A percentile compares a stretch with the other conserved stretches of the same genome.
phyloP scores from a whole-genome alignment of 2,888 invertebrate species.

The Drosophila prostipennis region DNA sequence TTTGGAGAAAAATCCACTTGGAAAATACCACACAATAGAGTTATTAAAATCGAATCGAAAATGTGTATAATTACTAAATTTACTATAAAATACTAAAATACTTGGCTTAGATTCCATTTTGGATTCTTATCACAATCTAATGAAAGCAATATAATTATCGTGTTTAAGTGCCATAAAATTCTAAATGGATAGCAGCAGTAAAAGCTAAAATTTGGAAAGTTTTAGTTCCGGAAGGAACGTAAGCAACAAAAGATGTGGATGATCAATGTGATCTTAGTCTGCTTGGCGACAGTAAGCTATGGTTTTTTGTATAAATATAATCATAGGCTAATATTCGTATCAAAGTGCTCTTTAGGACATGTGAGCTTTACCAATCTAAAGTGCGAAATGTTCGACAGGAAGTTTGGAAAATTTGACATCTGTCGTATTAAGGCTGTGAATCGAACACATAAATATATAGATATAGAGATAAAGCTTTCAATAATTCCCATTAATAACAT shows the following conservation, averaged over 20 bases:
- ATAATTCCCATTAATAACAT: constrained; percentile 6
- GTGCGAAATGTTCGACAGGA: constrained; percentile 19
- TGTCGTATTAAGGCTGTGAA: constrained; percentile 46
- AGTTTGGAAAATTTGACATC: constrained; percentile 13
- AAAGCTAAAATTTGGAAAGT: background rate
- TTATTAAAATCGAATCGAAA: background rate
- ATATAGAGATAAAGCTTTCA: background rate
- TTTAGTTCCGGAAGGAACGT: background rate
- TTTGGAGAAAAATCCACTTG: no score
- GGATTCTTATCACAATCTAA: constrained; percentile 3
- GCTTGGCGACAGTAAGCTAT: constrained; percentile 4
- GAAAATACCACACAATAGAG: no score
- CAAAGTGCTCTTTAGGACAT: constrained; percentile 7
- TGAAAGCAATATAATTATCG: background rate
- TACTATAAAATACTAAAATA: background rate
- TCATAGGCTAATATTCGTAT: background rate
- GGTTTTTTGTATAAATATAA: accelerated
- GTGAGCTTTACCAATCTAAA: constrained; percentile 43
- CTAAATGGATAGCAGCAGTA: no score
- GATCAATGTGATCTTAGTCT: background rate
- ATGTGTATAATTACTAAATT: background rate
- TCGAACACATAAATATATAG: constrained; percentile 44
- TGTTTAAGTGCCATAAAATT: background rate
- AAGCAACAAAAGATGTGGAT: constrained; percentile 6
- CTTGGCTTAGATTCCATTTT: background rate